Evolutionary conservation across 2,888 invertebrate genomes (phyloP).

Genomic region (Microchrysa polita): DNA sequence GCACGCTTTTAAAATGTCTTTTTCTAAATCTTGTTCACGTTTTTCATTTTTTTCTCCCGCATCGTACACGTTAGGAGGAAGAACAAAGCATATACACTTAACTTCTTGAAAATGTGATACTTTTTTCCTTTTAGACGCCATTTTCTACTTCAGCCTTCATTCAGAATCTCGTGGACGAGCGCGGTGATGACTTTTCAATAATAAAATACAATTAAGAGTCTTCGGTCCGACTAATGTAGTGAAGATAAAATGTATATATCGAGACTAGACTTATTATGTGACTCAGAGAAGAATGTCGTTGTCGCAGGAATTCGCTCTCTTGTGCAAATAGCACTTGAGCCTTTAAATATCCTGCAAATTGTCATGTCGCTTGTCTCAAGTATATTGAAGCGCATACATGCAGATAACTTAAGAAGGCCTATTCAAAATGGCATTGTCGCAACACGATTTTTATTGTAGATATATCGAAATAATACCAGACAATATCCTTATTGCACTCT

Average conservation of each 20-base stretch:
- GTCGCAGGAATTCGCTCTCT: background rate
- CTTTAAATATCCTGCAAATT: constrained; percentile 6
- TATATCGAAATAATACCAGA: constrained; percentile 13
- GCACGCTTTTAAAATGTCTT: constrained; percentile 18
- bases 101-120: background rate
- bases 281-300: background rate
- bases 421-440: constrained; percentile 35
- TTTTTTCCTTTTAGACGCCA: background rate
- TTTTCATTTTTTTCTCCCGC: too few species aligned
- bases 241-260: background rate
- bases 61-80: background rate
- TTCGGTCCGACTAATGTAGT: background rate
- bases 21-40: too few species aligned
- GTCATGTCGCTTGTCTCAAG: constrained; percentile 37
- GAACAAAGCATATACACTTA: background rate
- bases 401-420: background rate
- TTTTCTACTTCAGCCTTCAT: constrained; percentile 8
- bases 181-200: constrained; percentile 35
- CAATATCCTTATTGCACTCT: constrained; percentile 20
- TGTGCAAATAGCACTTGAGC: background rate
- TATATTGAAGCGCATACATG: background rate
- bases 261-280: too few species aligned
- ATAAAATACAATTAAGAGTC: constrained; percentile 31
- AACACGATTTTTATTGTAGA: constrained; percentile 18
- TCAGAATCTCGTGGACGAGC: background rate